Percentiles rank a stretch among this genome's conserved stretches.
phyloP scores from a whole-genome alignment of 2,113 vertebrate genomes.

The Dicentrarchus labrax region DNA sequence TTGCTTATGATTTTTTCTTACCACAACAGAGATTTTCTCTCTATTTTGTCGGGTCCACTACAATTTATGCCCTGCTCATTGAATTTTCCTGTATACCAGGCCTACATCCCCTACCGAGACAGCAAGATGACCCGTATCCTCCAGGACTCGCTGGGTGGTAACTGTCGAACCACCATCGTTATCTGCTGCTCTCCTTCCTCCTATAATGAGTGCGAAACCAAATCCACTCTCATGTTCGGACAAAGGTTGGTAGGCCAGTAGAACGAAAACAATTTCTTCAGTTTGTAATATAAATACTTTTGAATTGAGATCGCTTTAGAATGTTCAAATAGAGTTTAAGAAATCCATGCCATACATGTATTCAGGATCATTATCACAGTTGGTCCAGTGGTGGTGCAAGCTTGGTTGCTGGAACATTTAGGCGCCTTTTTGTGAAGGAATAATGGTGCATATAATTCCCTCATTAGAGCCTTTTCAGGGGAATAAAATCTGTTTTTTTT shows the following conservation, averaged over 20 bases:
- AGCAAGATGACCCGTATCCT: slow-evolving; percentile 99
- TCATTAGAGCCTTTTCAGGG: neutral
- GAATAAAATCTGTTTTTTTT: neutral
- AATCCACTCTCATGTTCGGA: slow-evolving; percentile 95
- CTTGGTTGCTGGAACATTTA: neutral
- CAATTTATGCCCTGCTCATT: neutral
- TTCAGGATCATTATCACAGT: neutral
- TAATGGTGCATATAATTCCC: neutral
- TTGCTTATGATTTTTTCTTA: neutral
- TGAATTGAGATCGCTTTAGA: neutral
- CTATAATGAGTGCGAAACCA: slow-evolving; percentile 95
- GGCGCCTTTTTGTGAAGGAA: neutral
- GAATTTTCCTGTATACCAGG: slow-evolving; percentile 73
- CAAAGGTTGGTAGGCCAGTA: slow-evolving; percentile 86
- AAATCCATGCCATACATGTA: neutral
- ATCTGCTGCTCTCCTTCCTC: slow-evolving; percentile 98
- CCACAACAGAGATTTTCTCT: no score
- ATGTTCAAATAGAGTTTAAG: no score
- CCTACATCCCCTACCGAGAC: slow-evolving; percentile 96
- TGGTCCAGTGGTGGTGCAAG: neutral
- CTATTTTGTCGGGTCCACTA: no score
- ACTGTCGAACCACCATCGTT: slow-evolving; percentile 97
- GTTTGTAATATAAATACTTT: neutral
- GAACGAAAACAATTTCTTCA: neutral
- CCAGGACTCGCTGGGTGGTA: slow-evolving; percentile 96